Conservation (phyloP, 2,797 vertebrate species). For the Microtus agrestis region DNA sequence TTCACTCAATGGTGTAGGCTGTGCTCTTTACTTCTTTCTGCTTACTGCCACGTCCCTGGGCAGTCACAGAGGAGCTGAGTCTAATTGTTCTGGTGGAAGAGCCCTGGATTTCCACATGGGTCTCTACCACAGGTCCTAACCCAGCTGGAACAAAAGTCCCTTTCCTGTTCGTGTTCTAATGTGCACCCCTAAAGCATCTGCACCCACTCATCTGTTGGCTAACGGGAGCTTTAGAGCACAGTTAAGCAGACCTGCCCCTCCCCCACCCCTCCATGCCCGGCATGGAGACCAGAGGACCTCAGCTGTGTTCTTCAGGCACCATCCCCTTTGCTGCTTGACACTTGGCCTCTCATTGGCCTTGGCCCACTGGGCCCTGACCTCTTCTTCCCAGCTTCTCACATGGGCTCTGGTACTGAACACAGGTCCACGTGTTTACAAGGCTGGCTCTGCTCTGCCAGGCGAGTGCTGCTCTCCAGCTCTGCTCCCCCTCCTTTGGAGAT, state of each 20-base stretch:
- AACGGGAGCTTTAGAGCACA: neutral
- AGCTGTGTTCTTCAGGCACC: neutral
- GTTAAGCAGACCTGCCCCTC: neutral
- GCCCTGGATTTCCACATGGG: neutral
- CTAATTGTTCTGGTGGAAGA: neutral
- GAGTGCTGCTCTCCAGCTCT: neutral
- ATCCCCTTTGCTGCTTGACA: neutral
- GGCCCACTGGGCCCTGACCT: neutral
- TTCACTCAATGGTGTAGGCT: neutral
- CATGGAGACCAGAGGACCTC: neutral
- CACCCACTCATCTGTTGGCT: neutral
- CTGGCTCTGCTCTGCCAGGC: too few species aligned
- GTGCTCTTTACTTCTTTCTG: slow-evolving; percentile 12
- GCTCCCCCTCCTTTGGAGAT: neutral
- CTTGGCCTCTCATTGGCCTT: neutral
- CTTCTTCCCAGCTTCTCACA: neutral
- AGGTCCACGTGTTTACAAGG: neutral
- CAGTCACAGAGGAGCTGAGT: neutral
- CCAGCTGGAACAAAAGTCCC: neutral
- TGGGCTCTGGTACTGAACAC: neutral
- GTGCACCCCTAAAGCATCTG: neutral
- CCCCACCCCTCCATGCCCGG: too few species aligned
- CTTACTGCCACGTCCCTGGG: neutral
- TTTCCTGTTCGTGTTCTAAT: neutral
- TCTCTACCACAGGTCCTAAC: neutral